A percentile compares a stretch with the other conserved stretches of the same genome.
Conservation (phyloP, 2,113 vertebrate species). For the Alectura lathami region DNA sequence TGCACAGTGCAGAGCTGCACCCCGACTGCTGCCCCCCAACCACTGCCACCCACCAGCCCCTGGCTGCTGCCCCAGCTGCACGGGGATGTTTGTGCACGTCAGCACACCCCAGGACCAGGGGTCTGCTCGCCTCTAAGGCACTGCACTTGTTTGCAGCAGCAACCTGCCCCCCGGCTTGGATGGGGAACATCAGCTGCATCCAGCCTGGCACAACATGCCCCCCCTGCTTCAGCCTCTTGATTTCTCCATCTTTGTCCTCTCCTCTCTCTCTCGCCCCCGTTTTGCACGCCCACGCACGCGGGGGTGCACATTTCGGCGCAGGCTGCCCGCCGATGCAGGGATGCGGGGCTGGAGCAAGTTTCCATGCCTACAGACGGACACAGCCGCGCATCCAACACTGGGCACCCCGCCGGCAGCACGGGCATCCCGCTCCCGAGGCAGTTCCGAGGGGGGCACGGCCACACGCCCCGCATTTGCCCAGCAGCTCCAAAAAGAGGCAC, state of each 20-base stretch:
- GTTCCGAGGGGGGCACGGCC: neutral
- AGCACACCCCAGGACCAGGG: neutral
- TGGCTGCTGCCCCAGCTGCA: fast-evolving
- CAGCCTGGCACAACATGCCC: neutral
- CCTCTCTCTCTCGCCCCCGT: neutral
- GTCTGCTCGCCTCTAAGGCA: fast-evolving
- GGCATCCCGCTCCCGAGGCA: neutral
- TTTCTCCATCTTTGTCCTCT: neutral
- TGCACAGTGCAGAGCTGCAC: neutral
- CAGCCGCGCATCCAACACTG: neutral
- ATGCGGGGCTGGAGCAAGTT: neutral
- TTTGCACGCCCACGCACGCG: fast-evolving
- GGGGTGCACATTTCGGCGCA: fast-evolving
- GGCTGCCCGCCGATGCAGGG: neutral
- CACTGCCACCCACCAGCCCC: neutral
- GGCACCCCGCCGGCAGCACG: neutral
- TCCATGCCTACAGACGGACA: neutral
- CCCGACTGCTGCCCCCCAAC: neutral
- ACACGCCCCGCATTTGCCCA: neutral
- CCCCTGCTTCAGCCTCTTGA: neutral
- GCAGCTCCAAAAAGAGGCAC: neutral
- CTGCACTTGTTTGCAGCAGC: neutral
- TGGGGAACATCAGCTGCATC: neutral
- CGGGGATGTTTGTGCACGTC: neutral
- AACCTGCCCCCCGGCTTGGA: neutral